These are phyloP conservation scores for Tetrax tetrax DNA, from an alignment of 2,113 vertebrate genomes.

Conservation along the genomic window DNA sequence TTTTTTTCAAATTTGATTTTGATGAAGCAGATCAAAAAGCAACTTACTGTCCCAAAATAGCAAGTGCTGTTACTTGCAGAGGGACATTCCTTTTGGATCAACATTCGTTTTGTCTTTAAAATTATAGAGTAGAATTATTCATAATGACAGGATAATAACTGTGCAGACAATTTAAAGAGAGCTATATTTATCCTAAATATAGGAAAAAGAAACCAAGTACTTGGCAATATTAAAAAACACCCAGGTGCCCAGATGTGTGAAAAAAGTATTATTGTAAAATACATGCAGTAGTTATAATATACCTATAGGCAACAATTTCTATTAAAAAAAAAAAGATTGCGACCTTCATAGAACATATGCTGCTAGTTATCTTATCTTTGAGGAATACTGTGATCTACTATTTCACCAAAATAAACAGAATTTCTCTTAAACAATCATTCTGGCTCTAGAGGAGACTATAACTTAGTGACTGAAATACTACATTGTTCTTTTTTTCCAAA, in stretches of 20 bases:
- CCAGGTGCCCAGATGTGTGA: not conserved
- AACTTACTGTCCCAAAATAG: not conserved
- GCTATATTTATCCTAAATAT: not conserved
- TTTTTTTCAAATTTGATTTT: not conserved
- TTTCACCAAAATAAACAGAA: not conserved
- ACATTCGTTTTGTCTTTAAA: conserved; percentile 15
- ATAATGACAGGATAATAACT: not conserved
- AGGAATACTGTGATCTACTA: not conserved
- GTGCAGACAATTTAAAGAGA: not conserved
- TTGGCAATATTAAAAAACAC: not conserved
- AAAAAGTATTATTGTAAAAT: not conserved
- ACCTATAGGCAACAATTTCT: not conserved
- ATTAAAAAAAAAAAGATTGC: not conserved
- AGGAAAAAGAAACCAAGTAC: not conserved
- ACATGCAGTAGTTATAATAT: not conserved
- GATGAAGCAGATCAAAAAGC: not conserved
- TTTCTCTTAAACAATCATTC: not conserved
- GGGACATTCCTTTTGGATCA: not conserved
- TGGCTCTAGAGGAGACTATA: not conserved
- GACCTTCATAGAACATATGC: not conserved
- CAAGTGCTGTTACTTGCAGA: not conserved
- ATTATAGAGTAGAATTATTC: not conserved
- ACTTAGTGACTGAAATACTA: not conserved
- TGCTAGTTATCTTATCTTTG: not conserved
- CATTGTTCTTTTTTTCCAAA: not conserved